These are phyloP conservation scores for Imbricaverruca yamaguchii DNA, from an alignment of 2,888 invertebrate species.

Conservation along the genomic window DNA sequence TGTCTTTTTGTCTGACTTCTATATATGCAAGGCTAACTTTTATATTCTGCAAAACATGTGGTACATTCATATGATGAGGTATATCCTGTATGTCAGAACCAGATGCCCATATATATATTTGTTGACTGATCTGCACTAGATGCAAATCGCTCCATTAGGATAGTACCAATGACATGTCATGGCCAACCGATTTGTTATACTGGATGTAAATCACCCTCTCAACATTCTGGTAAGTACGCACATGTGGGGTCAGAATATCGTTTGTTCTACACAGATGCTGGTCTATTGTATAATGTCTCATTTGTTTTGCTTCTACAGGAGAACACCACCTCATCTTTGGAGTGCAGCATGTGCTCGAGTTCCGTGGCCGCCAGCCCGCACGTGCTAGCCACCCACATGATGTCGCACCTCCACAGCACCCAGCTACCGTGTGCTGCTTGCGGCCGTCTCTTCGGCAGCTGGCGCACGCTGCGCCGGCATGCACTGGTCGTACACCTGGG, in stretches of 20 bases:
- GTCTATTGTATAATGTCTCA: too few relatives aligned
- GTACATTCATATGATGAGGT: too few relatives aligned
- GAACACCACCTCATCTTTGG: background rate
- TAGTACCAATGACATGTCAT: background rate
- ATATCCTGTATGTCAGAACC: too few relatives aligned
- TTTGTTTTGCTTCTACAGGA: background rate
- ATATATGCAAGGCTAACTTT: too few relatives aligned
- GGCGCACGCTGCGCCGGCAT: slow-evolving; percentile 7
- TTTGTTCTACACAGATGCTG: too few relatives aligned
- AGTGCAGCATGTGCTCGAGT: background rate
- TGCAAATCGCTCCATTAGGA: too few relatives aligned
- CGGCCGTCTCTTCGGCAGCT: background rate
- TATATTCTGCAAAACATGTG: too few relatives aligned
- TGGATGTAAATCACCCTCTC: background rate
- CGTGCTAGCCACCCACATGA: background rate
- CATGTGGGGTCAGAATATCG: background rate
- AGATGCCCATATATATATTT: too few relatives aligned
- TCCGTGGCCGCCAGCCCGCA: background rate
- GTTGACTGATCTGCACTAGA: too few relatives aligned
- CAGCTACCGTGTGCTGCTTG: background rate
- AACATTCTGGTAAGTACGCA: background rate
- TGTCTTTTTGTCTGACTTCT: too few relatives aligned
- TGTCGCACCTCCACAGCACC: background rate
- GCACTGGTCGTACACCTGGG: slow-evolving; percentile 5
- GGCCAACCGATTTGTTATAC: background rate